Evolutionary conservation across 1,140 invertebrate genomes (phyloP), one percentile per base, ranked within the genome.

Genomic region (Listronotus bonariensis): DNA sequence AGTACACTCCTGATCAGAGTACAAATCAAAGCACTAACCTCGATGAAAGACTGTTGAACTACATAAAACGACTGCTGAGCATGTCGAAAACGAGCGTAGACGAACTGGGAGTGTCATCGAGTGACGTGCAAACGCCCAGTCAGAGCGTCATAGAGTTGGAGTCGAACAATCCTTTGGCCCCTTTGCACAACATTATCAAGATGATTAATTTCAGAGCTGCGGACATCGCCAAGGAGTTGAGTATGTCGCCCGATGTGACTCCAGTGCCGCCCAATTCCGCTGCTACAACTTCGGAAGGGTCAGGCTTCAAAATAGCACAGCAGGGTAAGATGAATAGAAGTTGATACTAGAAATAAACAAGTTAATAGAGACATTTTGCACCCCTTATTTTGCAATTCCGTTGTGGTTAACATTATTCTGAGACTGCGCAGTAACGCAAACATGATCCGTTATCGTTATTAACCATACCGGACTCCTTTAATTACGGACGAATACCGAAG

Each of bases 121-220:
- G 83, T 74, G 77, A 79, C 5, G 78, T 83, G 4, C 73, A 79
- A 18, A 85, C 83, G 5, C 83, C 84, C 5, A 76, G 77, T 32
- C 82, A 81, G 61, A 85, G 82, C 32, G 74, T 84, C 26, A 70
- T 76, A 5, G 74, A 75, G 43, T 71, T 67, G 18, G 69, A 69
- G 31, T 59, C 65, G n/a, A 76, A 76, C 56, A 72, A 68, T 54
- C 69, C 72, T 0, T 14, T 71, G 40, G 58, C 46, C 17, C 48
- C 68, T 34, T 46, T 73, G 49, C 38, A 66, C 6, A 64, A 69
- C 36, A 43, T 73, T 14, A 54, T 73, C 11, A 68, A 66, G 45
- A 67, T 65, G 68, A 60, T 65, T 14, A 49, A 56, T 34, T 18
- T 31, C 5, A 59, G 54, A 65, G 14, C 49, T 10, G 36, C 34